phyloP scores from a whole-genome alignment of 1,140 invertebrate genomes.

The Zaprionus taronus region DNA sequence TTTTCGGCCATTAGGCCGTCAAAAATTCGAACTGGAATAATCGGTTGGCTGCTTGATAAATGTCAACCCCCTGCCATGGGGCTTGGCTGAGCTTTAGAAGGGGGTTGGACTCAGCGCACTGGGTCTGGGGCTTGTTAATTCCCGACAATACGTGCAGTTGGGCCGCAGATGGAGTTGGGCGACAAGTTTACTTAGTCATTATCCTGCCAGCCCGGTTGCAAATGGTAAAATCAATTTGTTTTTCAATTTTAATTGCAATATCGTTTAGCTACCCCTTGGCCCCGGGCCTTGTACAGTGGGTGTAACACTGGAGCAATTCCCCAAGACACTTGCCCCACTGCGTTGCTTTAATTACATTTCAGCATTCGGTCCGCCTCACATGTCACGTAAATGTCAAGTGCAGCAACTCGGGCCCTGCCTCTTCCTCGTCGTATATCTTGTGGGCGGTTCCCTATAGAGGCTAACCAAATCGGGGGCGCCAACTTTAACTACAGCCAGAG shows the following conservation, averaged over 20 bases:
- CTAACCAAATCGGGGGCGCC: slow-evolving; percentile 12
- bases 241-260: slow-evolving; percentile 68
- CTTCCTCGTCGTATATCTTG: neutral
- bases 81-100: neutral
- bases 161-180: neutral
- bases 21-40: slow-evolving; percentile 43
- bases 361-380: slow-evolving; percentile 43
- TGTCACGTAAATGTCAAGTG: slow-evolving; percentile 75
- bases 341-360: slow-evolving; percentile 64
- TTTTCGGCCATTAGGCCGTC: slow-evolving; percentile 59
- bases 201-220: slow-evolving; percentile 41
- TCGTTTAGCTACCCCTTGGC: slow-evolving; percentile 51
- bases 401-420: slow-evolving; percentile 33
- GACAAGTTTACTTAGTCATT: slow-evolving; percentile 50
- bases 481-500: neutral
- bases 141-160: slow-evolving; percentile 20
- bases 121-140: slow-evolving; percentile 16
- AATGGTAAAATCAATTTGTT: slow-evolving; percentile 65
- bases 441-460: slow-evolving; percentile 22
- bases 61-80: slow-evolving; percentile 28
- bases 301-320: slow-evolving; percentile 4
- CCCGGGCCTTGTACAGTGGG: neutral
- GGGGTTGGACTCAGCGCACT: neutral
- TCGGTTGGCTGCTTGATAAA: slow-evolving; percentile 52
- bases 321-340: neutral